Evolutionary conservation across 2,113 vertebrate genomes (phyloP).

Genomic region (Microtus richardsoni): DNA sequence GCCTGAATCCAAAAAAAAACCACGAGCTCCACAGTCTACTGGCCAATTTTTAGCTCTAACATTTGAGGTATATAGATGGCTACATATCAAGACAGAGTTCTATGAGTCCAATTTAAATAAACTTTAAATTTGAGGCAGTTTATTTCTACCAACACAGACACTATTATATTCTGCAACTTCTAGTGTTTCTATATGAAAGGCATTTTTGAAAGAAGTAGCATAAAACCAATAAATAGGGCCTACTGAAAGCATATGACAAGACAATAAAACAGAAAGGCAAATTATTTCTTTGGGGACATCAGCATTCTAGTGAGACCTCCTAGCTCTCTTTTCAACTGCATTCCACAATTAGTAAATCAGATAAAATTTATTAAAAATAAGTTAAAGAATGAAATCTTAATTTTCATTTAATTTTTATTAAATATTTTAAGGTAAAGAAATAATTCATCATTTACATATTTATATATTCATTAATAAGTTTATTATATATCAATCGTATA

Average conservation of each 20-base stretch:
- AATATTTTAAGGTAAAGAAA: too few species aligned
- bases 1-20: background rate
- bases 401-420: too few species aligned
- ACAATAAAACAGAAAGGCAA: background rate
- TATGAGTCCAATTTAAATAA: background rate
- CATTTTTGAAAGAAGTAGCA: background rate
- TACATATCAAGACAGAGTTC: background rate
- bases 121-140: conserved; percentile 24
- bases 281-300: background rate
- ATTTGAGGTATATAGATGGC: background rate
- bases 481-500: too few species aligned
- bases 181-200: background rate
- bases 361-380: conserved; percentile 45
- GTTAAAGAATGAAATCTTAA: background rate
- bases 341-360: background rate
- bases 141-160: background rate
- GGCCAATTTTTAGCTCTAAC: background rate
- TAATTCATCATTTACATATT: too few species aligned
- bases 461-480: too few species aligned
- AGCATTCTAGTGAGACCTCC: background rate
- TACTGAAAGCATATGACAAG: background rate
- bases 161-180: background rate
- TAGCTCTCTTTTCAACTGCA: background rate
- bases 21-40: background rate
- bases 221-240: background rate